Evolutionary conservation across 2,888 invertebrate species (phyloP).

Genomic region (Xanthostigma xanthostigma): DNA sequence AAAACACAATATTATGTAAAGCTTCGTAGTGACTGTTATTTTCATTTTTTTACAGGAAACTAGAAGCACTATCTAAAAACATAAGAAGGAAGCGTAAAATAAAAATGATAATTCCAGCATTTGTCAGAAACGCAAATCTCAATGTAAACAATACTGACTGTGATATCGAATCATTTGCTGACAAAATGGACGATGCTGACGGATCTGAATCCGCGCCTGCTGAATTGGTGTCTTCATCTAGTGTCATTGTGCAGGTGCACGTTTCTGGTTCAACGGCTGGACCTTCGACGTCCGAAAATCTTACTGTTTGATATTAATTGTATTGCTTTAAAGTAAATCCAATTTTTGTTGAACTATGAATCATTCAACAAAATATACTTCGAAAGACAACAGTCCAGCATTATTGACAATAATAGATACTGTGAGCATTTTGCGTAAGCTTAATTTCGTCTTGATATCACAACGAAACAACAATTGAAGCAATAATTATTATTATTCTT

Average conservation of each 20-base stretch:
- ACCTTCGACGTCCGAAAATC: no score
- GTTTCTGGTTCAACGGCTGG: no score
- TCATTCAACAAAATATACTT: no score
- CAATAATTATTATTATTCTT: no score
- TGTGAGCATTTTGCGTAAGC: no score
- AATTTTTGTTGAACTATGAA: no score
- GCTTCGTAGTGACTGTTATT: background rate
- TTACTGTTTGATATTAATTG: background rate
- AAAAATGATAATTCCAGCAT: slow-evolving; percentile 15
- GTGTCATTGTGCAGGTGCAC: no score
- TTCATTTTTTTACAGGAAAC: slow-evolving; percentile 27
- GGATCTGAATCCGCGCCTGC: slow-evolving; percentile 2
- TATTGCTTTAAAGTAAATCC: background rate
- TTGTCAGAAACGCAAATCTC: slow-evolving; percentile 16
- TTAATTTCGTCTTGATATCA: no score
- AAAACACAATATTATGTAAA: no score
- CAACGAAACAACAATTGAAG: no score
- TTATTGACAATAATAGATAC: no score
- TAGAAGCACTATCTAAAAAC: slow-evolving; percentile 14
- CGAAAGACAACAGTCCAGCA: no score
- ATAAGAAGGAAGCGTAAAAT: slow-evolving; percentile 11
- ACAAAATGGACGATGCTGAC: slow-evolving; percentile 19
- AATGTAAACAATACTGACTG: slow-evolving; percentile 12
- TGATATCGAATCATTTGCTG: slow-evolving; percentile 19
- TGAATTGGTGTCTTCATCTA: background rate